phyloP scores from a whole-genome alignment of 2,113 vertebrate species.

The Pangasianodon hypophthalmus region DNA sequence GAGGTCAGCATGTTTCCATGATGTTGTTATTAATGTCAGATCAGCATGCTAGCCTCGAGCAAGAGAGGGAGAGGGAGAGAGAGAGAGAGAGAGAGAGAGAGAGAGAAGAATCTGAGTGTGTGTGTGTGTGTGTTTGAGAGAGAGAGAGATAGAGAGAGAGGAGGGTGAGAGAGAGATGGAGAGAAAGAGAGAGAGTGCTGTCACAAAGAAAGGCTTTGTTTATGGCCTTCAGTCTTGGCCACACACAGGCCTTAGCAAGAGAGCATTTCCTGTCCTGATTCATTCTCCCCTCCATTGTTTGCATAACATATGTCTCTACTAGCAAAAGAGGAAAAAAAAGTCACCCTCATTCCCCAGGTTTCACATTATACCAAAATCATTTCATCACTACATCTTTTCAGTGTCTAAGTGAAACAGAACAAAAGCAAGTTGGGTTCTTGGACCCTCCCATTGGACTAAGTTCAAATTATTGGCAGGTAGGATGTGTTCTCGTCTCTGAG shows the following conservation, averaged over 20 bases:
- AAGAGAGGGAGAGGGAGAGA: slow-evolving; percentile 16
- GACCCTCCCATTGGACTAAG: neutral
- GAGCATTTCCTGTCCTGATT: slow-evolving; percentile 76
- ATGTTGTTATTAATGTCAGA: slow-evolving; percentile 56
- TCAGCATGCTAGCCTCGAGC: slow-evolving; percentile 36
- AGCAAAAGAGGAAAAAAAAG: slow-evolving; percentile 53
- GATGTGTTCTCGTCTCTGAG: neutral
- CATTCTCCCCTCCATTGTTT: slow-evolving; percentile 62
- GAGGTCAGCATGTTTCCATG: slow-evolving; percentile 49
- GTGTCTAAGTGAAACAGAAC: neutral
- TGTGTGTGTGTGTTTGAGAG: neutral
- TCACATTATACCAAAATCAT: slow-evolving; percentile 22
- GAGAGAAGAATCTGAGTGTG: slow-evolving; percentile 36
- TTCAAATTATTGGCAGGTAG: neutral
- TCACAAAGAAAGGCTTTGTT: slow-evolving; percentile 74
- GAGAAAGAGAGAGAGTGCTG: slow-evolving; percentile 41
- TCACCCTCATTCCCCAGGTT: slow-evolving; percentile 27
- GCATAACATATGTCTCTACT: slow-evolving; percentile 65
- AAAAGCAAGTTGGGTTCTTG: neutral
- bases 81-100: slow-evolving; percentile 43
- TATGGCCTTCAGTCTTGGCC: slow-evolving; percentile 71
- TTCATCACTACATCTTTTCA: slow-evolving; percentile 2
- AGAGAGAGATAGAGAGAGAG: slow-evolving; percentile 52
- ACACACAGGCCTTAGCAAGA: slow-evolving; percentile 70
- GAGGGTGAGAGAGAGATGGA: slow-evolving; percentile 49